Conservation (phyloP, 2,888 invertebrate species). For the Drosophila atripex region DNA sequence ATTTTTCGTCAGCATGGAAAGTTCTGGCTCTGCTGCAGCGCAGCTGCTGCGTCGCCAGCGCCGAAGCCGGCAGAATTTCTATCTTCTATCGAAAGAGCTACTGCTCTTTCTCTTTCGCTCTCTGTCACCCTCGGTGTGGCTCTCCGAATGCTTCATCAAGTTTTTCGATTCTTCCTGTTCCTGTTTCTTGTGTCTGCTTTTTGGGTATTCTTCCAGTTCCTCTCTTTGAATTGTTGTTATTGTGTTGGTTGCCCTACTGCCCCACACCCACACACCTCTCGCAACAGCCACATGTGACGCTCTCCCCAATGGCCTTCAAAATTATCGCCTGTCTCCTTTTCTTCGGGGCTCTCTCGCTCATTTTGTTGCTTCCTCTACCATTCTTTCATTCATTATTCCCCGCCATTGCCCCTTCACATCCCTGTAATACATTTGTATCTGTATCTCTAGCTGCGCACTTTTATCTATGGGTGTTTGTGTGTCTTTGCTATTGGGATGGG, state of each 20-base stretch:
- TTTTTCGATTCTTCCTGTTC: conserved; percentile 72
- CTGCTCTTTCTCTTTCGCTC: conserved; percentile 9
- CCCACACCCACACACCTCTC: conserved; percentile 67
- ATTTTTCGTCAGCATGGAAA: conserved; percentile 77
- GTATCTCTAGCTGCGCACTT: conserved; percentile 33
- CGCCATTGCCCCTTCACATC: conserved; percentile 10
- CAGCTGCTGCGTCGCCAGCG: conserved; percentile 33
- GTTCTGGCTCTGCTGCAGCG: conserved; percentile 57
- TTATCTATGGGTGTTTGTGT: conserved; percentile 49
- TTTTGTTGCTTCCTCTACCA: conserved; percentile 26
- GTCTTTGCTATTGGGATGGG: conserved; percentile 16
- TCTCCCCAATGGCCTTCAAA: conserved; percentile 47
- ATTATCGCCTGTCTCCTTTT: conserved; percentile 15
- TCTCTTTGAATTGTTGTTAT: conserved; percentile 6
- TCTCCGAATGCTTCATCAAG: conserved; percentile 63
- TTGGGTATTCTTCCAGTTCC: conserved; percentile 20
- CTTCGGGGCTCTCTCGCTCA: conserved; percentile 1
- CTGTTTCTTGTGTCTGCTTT: conserved; percentile 59
- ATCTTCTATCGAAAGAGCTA: conserved; percentile 49
- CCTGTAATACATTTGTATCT: conserved; percentile 19
- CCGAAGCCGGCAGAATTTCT: conserved; percentile 47
- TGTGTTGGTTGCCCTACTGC: conserved; percentile 65
- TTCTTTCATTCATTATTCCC: conserved; percentile 44
- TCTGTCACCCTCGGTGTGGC: conserved; percentile 38
- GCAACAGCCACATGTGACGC: conserved; percentile 25